These are phyloP conservation scores for Pithys albifrons DNA, from an alignment of 2,113 vertebrate species.

Conservation along the genomic window DNA sequence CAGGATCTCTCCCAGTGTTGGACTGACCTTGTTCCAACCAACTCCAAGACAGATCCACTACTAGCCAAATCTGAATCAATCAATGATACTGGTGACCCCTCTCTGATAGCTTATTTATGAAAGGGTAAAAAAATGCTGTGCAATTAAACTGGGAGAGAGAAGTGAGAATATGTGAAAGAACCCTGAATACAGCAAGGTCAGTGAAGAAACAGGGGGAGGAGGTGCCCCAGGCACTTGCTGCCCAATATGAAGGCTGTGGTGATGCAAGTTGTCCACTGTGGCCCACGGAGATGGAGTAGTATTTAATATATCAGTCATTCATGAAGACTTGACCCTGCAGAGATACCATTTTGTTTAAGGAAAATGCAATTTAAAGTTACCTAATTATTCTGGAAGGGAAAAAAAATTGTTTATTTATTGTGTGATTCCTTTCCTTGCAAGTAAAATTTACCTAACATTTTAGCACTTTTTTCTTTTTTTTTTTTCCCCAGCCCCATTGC, in stretches of 20 bases:
- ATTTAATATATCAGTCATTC: neutral
- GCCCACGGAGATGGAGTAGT: neutral
- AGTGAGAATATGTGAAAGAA: neutral
- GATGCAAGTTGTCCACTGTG: neutral
- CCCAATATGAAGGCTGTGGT: neutral
- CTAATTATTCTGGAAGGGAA: neutral
- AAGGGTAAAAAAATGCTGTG: neutral
- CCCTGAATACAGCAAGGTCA: too few species aligned
- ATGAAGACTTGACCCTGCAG: neutral
- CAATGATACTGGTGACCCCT: accelerated
- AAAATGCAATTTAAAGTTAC: neutral
- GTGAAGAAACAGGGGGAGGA: neutral
- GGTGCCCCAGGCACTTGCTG: neutral
- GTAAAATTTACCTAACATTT: neutral
- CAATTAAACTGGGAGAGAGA: neutral
- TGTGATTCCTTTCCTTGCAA: neutral
- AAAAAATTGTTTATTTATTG: neutral
- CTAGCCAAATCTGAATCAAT: neutral
- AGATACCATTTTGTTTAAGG: neutral
- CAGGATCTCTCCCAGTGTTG: neutral
- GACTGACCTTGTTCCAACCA: neutral
- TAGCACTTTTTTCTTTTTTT: neutral
- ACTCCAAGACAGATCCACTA: neutral
- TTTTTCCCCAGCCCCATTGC: neutral
- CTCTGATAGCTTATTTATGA: neutral